phyloP scores from a whole-genome alignment of 2,888 invertebrate species.

The Amiota mariae region DNA sequence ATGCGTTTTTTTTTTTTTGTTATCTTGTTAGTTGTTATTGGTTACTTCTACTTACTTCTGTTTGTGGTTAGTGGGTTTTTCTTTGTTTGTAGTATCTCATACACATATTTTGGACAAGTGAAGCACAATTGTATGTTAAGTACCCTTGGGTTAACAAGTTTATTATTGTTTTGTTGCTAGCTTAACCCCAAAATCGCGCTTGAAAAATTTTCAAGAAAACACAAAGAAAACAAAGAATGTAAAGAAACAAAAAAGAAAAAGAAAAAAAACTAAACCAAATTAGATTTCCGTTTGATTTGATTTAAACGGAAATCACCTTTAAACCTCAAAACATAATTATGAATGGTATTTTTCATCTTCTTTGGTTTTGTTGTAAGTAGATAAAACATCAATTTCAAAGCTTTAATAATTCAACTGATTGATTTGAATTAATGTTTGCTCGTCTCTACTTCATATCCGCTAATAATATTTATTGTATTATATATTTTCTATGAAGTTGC shows the following conservation, averaged over 20 bases:
- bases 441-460: too few species aligned
- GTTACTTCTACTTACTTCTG: background rate
- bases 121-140: background rate
- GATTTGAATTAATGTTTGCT: too few species aligned
- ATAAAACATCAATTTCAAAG: too few species aligned
- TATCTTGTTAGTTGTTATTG: background rate
- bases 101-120: slow-evolving; percentile 11
- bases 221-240: too few species aligned
- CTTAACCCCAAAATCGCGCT: slow-evolving; percentile 1
- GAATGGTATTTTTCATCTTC: background rate
- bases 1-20: background rate
- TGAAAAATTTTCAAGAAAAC: too few species aligned
- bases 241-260: background rate
- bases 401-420: too few species aligned
- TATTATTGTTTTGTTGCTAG: background rate
- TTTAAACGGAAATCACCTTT: slow-evolving; percentile 27
- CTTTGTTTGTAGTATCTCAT: too few species aligned
- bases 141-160: slow-evolving; percentile 3
- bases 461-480: too few species aligned
- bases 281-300: slow-evolving; percentile 20
- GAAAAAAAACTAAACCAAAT: background rate
- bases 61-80: too few species aligned
- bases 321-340: slow-evolving; percentile 30
- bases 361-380: too few species aligned
- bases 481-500: too few species aligned